Conservation (phyloP, 2,113 vertebrate genomes). For the Salminus brasiliensis region DNA sequence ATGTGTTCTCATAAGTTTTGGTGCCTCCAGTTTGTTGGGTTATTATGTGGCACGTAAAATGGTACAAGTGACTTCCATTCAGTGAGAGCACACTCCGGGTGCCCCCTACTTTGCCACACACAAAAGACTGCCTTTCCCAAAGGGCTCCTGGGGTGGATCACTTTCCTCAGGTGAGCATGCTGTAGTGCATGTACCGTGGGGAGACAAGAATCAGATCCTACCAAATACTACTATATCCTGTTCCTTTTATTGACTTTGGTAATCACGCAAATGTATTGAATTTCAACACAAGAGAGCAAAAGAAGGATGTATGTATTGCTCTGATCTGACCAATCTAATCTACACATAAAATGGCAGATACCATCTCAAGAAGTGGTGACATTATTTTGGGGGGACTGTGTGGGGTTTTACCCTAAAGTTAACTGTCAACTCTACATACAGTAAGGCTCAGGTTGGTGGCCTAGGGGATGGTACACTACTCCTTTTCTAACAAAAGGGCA, state of each 20-base stretch:
- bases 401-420: no score
- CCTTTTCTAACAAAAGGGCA: constrained; percentile 23
- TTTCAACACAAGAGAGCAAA: neutral
- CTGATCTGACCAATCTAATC: no score
- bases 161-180: constrained; percentile 61
- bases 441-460: neutral
- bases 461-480: constrained; percentile 3
- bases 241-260: neutral
- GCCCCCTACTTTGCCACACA: constrained; percentile 62
- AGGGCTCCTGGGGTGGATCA: constrained; percentile 75
- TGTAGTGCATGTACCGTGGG: neutral
- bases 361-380: no score
- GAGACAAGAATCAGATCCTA: neutral
- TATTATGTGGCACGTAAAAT: constrained; percentile 70
- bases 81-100: constrained; percentile 72
- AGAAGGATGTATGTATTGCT: neutral
- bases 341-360: neutral
- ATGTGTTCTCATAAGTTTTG: no score
- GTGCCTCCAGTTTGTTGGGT: constrained; percentile 55
- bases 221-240: neutral
- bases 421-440: neutral
- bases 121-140: constrained; percentile 74
- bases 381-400: no score
- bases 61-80: constrained; percentile 75
- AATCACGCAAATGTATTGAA: neutral